Base-by-base conservation (phyloP, 2,888 invertebrate species). In the Patella pellucida region DNA sequence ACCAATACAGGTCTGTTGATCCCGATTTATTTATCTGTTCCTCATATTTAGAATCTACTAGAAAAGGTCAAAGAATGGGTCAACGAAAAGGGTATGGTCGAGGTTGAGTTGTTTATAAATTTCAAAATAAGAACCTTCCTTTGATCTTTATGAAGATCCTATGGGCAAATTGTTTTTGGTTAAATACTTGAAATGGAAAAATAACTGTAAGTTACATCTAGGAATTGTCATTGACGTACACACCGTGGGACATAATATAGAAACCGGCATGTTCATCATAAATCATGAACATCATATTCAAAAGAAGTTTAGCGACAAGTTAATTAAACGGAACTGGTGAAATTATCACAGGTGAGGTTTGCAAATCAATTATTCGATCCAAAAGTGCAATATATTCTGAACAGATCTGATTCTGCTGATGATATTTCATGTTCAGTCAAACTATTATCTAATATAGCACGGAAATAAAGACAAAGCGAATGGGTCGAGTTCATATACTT, bases 151-250 rank as follows among this genome's bases (percentile, higher is more conserved):
- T 73, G 88, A 87, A 73, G 78, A 85, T 51, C 81, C 82, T 11
- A 73, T 76, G n/a, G 75, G 76, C 3, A 87, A 86, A 72, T 75
- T 89, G 68, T 89, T 88, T 83, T 81, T 88, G 9, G 88, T 88
- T 12, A 82, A 85, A 19, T 88, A 85, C 76, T 75, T 89, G 71
- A 86, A 86, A 23, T 90, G 88, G 87, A 84, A 88, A 23, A 76
- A 81, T 19, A 80, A 78, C 3, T 81, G 85, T 68, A 80, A 81
- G 19, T 79, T 82, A 9, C 89, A 88, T 0, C 73, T 89, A 3
- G 88, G 89, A 70, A 79, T 89, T 50, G 88, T 88, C 11, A 82
- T 89, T 27, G 88, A 87, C 2, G 85, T 87, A 1, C 73, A 89
- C 2, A 83, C 82, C 51, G 79, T 79, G 2, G 86, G 85, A 3